Evolutionary conservation across 2,888 invertebrate species (phyloP), one percentile per base, ranked within the genome.

Genomic region (Cerceris rybyensis): DNA sequence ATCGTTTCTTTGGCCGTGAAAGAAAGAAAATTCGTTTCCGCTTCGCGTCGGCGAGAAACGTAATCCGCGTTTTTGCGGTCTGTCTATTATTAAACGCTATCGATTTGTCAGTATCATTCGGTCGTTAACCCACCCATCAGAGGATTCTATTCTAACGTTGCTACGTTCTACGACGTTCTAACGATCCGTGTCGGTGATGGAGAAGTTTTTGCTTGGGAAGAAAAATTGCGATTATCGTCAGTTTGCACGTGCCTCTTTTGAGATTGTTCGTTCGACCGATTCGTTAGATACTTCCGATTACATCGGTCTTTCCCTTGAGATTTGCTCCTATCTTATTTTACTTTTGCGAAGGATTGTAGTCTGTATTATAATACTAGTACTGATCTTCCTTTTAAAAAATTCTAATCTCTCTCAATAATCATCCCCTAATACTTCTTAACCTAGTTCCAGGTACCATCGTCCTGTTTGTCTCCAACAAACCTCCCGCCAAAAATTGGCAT

Each of bases 201-300:
- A 46, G 8, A 13, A 46, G 46, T 46, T 46, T 46, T 11, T 46
- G 46, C 28, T 11, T 6, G 46, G 1, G 52, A 13, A 52, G 52
- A 52, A 52, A 14, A 52, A 52, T 52, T 13, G 13, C 46, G 46
- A 46, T 43, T 60, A 46, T 17, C 17, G 14, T 14, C 46, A 17
- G 9, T 16, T 46, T 46, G 60, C 60, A 13, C n/a, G 16, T 46
- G 46, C 46, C 16, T 46, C 28, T 60, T 60, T 60, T 60, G 17
- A 42, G n/a, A 60, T 68, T 46, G 46, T n/a, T 49, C 72, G 41
- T 28, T 39, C 50, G 28, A 11, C 41, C 7, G 60, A 66, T 42
- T 17, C 46, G 9, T 60, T 67, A 54, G 54, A 49, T 8, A 11
- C 49, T 70, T 71, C 59, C 28, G 46, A 13, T 39, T 61, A 60